Evolutionary conservation across 2,797 vertebrate genomes (phyloP).

Genomic region (Galago senegalensis): DNA sequence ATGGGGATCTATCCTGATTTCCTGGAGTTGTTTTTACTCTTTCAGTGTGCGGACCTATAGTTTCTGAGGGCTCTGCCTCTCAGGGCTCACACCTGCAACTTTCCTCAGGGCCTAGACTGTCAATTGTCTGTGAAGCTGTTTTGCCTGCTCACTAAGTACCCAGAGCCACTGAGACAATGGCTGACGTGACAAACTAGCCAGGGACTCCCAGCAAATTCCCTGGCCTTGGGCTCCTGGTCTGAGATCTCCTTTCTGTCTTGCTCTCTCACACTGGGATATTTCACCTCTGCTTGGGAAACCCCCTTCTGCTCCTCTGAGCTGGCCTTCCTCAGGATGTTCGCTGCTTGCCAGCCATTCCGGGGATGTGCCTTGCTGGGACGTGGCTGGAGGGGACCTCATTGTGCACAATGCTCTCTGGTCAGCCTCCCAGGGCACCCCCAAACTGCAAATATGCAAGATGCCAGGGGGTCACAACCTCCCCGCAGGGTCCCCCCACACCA

Average conservation of each 20-base stretch:
- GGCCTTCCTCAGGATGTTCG: background rate
- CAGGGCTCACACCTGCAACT: fast-evolving
- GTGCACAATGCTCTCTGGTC: background rate
- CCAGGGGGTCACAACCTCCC: background rate
- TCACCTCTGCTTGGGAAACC: background rate
- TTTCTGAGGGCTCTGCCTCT: background rate
- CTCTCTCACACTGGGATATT: background rate
- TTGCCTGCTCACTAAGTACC: background rate
- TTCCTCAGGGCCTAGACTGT: background rate
- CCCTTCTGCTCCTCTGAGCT: background rate
- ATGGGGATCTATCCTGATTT: background rate
- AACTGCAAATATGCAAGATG: background rate
- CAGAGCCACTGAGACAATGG: background rate
- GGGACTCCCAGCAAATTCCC: background rate
- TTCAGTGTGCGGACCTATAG: background rate
- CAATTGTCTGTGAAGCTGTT: background rate
- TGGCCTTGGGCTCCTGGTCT: background rate
- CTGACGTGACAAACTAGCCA: background rate
- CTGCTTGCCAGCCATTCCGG: background rate
- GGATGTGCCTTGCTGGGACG: background rate
- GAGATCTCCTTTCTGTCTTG: background rate
- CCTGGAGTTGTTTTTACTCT: background rate
- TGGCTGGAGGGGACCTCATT: background rate
- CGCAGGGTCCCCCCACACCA: background rate
- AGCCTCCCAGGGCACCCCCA: background rate